These are phyloP conservation scores for Micronisus gabar DNA, from an alignment of 2,113 vertebrate species.

Conservation along the genomic window DNA sequence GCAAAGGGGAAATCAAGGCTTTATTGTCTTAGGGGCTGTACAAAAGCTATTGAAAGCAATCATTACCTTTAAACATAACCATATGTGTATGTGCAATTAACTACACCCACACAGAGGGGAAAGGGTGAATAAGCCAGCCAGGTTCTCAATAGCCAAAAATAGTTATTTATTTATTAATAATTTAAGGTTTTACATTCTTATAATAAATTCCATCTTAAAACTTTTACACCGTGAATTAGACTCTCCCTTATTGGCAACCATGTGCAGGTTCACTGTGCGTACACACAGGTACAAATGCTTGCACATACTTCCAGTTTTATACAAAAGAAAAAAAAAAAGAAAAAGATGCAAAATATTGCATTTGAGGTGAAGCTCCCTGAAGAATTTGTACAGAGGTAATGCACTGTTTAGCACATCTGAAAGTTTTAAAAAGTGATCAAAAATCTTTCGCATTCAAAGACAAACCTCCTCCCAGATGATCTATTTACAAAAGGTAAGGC, in stretches of 20 bases:
- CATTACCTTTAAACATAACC: not conserved
- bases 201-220: slow-evolving; percentile 82
- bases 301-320: slow-evolving; percentile 79
- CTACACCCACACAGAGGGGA: not conserved
- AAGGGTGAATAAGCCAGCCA: slow-evolving; percentile 14
- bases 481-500: slow-evolving; percentile 81
- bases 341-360: slow-evolving; percentile 81
- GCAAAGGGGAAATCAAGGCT: not conserved
- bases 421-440: slow-evolving; percentile 71
- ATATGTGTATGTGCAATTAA: not conserved
- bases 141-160: slow-evolving; percentile 92
- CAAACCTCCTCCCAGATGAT: slow-evolving; percentile 61
- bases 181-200: slow-evolving; percentile 97
- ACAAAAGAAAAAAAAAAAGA: slow-evolving; percentile 55
- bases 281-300: slow-evolving; percentile 63
- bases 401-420: slow-evolving; percentile 77
- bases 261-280: slow-evolving; percentile 64
- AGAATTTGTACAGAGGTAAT: slow-evolving; percentile 83
- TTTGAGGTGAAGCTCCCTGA: slow-evolving; percentile 90
- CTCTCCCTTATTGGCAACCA: slow-evolving; percentile 75
- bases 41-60: not conserved
- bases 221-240: slow-evolving; percentile 70
- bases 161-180: slow-evolving; percentile 99
- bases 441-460: slow-evolving; percentile 62
- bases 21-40: slow-evolving; percentile 1